Evolutionary conservation across 2,888 invertebrate species (phyloP).

Genomic region (Protonemura montana): DNA sequence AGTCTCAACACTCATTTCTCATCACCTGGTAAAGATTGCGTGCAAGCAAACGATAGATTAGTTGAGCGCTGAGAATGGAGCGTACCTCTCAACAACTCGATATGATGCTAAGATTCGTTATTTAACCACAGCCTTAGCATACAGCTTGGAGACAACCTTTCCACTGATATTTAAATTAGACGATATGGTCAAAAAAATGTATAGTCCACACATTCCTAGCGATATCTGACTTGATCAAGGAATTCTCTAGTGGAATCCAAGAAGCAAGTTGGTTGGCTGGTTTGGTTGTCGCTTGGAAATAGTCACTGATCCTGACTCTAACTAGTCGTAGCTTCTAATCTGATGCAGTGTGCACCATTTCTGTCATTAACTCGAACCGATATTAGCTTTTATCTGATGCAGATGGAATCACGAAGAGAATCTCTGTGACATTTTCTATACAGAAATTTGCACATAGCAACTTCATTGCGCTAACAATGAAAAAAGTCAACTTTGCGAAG

Average conservation of each 20-base stretch:
- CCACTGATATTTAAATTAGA: constrained; percentile 22
- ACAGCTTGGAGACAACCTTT: background rate
- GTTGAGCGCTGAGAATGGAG: background rate
- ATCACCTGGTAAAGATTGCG: background rate
- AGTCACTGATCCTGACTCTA: background rate
- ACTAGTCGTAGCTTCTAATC: background rate
- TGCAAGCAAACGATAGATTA: background rate
- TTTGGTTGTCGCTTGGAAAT: background rate
- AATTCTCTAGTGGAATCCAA: background rate
- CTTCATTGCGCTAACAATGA: background rate
- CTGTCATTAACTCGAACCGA: background rate
- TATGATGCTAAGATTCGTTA: background rate
- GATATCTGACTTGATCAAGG: constrained; percentile 1
- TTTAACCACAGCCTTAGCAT: background rate
- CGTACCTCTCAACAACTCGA: background rate
- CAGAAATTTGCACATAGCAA: background rate
- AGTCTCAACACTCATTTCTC: background rate
- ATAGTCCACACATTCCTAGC: background rate
- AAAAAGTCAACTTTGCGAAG: background rate
- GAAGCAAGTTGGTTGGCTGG: background rate
- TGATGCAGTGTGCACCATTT: background rate
- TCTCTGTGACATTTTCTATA: background rate
- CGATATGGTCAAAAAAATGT: constrained; percentile 17
- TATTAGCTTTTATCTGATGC: background rate
- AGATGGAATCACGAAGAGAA: background rate